Percentiles rank a stretch among this genome's conserved stretches.
phyloP scores from a whole-genome alignment of 2,888 invertebrate species.

The Cryptocephalus moraei region DNA sequence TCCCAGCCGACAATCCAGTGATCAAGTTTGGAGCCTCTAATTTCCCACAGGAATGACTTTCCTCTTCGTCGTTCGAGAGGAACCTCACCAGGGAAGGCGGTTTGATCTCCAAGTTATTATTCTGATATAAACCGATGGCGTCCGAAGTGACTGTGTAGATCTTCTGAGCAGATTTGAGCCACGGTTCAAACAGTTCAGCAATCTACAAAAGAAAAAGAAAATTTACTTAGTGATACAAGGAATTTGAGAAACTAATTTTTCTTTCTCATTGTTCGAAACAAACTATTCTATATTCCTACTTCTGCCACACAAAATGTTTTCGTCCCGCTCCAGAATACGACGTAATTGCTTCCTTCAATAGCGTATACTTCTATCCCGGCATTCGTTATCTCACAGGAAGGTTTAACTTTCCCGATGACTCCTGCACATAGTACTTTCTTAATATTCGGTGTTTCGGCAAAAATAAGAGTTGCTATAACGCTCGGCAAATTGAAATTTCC shows the following conservation, averaged over 20 bases:
- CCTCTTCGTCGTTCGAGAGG: constrained; percentile 16
- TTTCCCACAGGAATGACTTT: constrained; percentile 16
- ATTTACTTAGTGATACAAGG: no score
- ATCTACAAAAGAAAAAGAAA: constrained; percentile 21
- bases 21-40: constrained; percentile 33
- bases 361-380: no score
- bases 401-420: no score
- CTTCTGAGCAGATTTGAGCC: constrained; percentile 24
- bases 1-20: constrained; percentile 30
- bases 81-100: constrained; percentile 23
- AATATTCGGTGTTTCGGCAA: no score
- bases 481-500: no score
- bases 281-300: constrained; percentile 12
- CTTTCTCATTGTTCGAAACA: constrained; percentile 13
- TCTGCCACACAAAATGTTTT: no score
- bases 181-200: constrained; percentile 23
- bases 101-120: constrained; percentile 15
- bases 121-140: constrained; percentile 25
- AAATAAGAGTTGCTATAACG: no score
- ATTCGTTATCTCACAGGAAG: no score
- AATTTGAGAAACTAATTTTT: background rate
- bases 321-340: no score
- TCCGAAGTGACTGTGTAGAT: constrained; percentile 28
- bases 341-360: no score
- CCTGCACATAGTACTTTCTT: no score